Evolutionary conservation across 2,113 vertebrate species (phyloP).

Genomic region (Pseudorhombus dupliciocellatus): DNA sequence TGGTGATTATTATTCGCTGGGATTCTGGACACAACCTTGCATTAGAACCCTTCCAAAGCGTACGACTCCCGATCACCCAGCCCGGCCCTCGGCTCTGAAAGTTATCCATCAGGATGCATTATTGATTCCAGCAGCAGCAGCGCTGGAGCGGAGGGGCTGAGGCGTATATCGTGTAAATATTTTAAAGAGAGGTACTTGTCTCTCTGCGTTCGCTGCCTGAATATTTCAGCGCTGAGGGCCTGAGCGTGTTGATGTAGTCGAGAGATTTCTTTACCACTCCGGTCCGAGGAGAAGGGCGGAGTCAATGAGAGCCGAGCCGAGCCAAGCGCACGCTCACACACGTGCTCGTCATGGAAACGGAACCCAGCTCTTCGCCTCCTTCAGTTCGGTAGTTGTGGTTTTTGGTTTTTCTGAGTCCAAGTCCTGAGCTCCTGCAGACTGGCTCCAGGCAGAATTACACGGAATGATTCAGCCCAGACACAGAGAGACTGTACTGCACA

Average conservation of each 20-base stretch:
- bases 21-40: too few species aligned
- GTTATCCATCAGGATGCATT: slow-evolving; percentile 29
- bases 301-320: slow-evolving; percentile 45
- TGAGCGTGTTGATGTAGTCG: slow-evolving; percentile 10
- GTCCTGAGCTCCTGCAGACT: slow-evolving; percentile 30
- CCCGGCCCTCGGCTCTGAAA: slow-evolving; percentile 8
- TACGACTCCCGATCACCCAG: neutral
- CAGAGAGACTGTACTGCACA: neutral
- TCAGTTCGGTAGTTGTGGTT: slow-evolving; percentile 34
- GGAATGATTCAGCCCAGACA: slow-evolving; percentile 12
- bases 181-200: slow-evolving; percentile 43
- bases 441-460: slow-evolving; percentile 53
- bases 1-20: too few species aligned
- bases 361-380: slow-evolving; percentile 3
- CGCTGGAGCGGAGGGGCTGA: neutral
- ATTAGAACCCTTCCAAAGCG: too few species aligned
- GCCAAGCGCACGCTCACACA: slow-evolving; percentile 14
- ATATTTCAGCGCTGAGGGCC: slow-evolving; percentile 52
- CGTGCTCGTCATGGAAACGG: neutral
- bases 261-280: slow-evolving; percentile 5
- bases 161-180: slow-evolving; percentile 54
- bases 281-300: slow-evolving; percentile 31
- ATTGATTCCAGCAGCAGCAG: slow-evolving; percentile 39
- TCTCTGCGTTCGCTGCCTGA: slow-evolving; percentile 29
- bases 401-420: slow-evolving; percentile 27